Base-by-base conservation (phyloP, 2,888 invertebrate genomes). In the Aporophyla lueneburgensis region DNA sequence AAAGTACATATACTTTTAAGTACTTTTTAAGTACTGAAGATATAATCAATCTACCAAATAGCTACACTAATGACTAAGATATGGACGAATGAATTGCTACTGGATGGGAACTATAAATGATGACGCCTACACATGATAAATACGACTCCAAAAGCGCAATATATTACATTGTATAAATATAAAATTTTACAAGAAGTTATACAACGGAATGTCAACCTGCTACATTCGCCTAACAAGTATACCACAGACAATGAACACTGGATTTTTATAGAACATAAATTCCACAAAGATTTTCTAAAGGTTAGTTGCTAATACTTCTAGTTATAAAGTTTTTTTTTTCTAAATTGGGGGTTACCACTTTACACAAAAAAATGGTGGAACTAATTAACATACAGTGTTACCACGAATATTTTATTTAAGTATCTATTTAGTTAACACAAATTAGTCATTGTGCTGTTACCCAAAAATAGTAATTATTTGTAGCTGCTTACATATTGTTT, bases 1-100 rank as follows among this genome's bases (percentile, higher is more conserved):
- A 76, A 87, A 75, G 77, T 78, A 84, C 70, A 84, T 68, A 74
- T 75, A 67, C 43, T 67, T 90, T 92, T 93, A 93, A 94, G 94
- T 95, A 96, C 96, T 95, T 95, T 89, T 92, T 94, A 96, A 95
- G 95, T 94, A 95, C 94, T 80, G 80, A 86, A 88, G 83, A 88
- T 88, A 89, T 74, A 91, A 86, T 86, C 69, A 88, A 86, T 88
- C 89, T 92, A 92, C 88, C 87, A 90, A 91, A 87, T 87, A 89
- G 84, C 90, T 94, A 95, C 65, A 86, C 95, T 96, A 96, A 91
- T 96, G 96, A 96, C 96, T 96, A 96, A 92, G 92, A 93, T 93
- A 95, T 96, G 96, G 96, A 96, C 96, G 96, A 95, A 96, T 95
- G 94, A 90, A 91, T 94, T 95, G 84, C 93, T 93, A 93, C 86